phyloP scores from a whole-genome alignment of 2,113 vertebrate species.

The Elephantulus edwardii region DNA sequence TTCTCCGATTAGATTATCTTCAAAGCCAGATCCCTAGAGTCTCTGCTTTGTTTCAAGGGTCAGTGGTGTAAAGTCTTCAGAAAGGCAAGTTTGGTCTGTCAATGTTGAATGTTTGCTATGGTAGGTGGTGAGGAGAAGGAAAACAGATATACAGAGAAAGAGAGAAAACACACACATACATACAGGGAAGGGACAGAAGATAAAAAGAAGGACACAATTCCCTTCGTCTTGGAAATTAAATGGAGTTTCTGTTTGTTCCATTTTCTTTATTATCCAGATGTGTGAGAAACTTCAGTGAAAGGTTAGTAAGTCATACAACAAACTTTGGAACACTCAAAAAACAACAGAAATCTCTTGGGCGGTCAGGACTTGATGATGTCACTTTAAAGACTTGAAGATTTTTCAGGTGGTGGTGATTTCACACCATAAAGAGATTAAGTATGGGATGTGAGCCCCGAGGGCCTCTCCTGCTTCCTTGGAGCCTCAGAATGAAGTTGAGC shows the following conservation, averaged over 20 bases:
- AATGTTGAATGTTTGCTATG: not conserved
- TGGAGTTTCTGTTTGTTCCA: constrained; percentile 6
- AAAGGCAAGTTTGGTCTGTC: constrained; percentile 29
- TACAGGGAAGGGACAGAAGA: not conserved
- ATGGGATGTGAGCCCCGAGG: not conserved
- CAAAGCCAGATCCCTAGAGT: constrained; percentile 46
- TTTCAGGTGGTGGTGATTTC: not conserved
- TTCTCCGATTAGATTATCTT: constrained; percentile 45
- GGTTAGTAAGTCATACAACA: not conserved
- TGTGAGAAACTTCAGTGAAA: not conserved
- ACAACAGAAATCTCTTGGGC: not conserved
- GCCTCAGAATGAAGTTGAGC: not conserved
- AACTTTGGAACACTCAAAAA: not conserved
- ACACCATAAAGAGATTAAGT: not conserved
- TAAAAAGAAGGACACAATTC: not conserved
- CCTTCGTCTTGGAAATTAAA: not conserved
- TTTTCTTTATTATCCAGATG: constrained; percentile 36
- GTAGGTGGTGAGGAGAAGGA: not conserved
- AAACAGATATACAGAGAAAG: not conserved
- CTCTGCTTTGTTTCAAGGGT: constrained; percentile 23
- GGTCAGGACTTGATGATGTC: not conserved
- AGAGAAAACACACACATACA: too few species aligned
- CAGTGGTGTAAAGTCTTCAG: constrained; percentile 36
- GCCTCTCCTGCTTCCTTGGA: not conserved
- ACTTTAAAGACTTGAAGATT: not conserved